Percentiles rank a stretch among this genome's conserved stretches.
phyloP scores from a whole-genome alignment of 2,888 invertebrate genomes.

The Drosophila fulvimacula region DNA sequence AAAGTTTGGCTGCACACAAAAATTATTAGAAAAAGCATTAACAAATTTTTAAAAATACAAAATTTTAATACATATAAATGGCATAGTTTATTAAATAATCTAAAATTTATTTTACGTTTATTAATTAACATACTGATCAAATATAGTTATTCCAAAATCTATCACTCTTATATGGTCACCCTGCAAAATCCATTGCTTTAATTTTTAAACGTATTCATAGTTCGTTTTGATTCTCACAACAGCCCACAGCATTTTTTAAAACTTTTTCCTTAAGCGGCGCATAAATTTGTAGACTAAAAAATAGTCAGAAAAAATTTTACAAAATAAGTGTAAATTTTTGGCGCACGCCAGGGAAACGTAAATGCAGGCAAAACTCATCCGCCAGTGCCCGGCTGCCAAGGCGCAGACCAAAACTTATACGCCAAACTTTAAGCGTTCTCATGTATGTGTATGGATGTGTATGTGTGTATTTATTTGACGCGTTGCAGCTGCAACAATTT shows the following conservation, averaged over 20 bases:
- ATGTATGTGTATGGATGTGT: constrained; percentile 12
- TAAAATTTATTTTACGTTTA: no score
- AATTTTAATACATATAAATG: no score
- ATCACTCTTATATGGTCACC: no score
- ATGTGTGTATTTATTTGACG: constrained; percentile 62
- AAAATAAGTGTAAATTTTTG: constrained; percentile 51
- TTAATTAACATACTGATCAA: no score
- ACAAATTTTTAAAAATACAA: no score
- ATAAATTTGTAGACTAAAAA: constrained; percentile 53
- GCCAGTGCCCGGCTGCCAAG: constrained; percentile 1
- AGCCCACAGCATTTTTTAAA: constrained; percentile 32
- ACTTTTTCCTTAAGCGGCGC: constrained; percentile 32
- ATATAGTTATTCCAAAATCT: no score
- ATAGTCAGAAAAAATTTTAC: constrained; percentile 5
- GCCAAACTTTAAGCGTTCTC: constrained; percentile 52
- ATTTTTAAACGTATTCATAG: constrained; percentile 20
- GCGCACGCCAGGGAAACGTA: constrained; percentile 33
- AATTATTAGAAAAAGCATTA: background rate
- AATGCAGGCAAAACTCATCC: background rate
- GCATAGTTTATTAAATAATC: no score
- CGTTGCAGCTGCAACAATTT: constrained; percentile 77
- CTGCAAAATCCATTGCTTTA: no score
- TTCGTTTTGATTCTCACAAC: constrained; percentile 18
- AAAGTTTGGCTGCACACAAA: background rate
- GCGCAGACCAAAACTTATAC: constrained; percentile 49